phyloP scores from a whole-genome alignment of 1,140 invertebrate species.

The Colletes latitarsis region DNA sequence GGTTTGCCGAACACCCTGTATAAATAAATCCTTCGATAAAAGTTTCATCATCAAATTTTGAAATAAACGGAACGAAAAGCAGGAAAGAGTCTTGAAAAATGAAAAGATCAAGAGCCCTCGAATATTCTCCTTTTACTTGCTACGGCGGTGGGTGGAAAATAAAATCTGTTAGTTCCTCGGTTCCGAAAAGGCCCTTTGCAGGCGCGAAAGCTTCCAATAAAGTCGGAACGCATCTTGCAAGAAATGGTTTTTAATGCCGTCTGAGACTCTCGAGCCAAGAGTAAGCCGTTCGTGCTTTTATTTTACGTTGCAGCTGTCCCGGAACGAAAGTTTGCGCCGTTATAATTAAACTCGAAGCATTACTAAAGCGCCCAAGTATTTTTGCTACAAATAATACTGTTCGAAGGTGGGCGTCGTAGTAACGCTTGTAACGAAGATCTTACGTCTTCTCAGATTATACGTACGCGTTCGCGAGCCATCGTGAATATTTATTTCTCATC shows the following conservation, averaged over 20 bases:
- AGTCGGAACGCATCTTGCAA: background rate
- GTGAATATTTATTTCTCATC: background rate
- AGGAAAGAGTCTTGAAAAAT: background rate
- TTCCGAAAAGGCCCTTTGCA: background rate
- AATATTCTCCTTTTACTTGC: background rate
- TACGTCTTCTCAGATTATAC: too few species aligned
- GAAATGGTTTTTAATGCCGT: constrained; percentile 18
- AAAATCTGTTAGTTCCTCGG: background rate
- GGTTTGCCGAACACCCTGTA: too few species aligned
- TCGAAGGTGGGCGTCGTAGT: background rate
- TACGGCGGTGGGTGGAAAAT: background rate
- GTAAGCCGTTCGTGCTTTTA: constrained; percentile 13
- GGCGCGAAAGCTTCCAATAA: background rate
- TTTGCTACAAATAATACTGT: background rate
- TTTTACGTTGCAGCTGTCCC: background rate
- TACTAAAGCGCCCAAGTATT: background rate
- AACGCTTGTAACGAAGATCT: background rate
- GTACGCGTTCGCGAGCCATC: background rate
- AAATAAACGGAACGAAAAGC: background rate
- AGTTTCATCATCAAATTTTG: too few species aligned
- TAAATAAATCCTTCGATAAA: too few species aligned
- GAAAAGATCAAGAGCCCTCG: background rate
- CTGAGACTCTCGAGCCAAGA: background rate
- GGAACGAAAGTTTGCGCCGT: background rate
- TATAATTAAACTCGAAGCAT: constrained; percentile 16